Evolutionary conservation across 2,888 invertebrate genomes (phyloP), one percentile per base, ranked within the genome.

Genomic region (Leptarthrus brevirostris): DNA sequence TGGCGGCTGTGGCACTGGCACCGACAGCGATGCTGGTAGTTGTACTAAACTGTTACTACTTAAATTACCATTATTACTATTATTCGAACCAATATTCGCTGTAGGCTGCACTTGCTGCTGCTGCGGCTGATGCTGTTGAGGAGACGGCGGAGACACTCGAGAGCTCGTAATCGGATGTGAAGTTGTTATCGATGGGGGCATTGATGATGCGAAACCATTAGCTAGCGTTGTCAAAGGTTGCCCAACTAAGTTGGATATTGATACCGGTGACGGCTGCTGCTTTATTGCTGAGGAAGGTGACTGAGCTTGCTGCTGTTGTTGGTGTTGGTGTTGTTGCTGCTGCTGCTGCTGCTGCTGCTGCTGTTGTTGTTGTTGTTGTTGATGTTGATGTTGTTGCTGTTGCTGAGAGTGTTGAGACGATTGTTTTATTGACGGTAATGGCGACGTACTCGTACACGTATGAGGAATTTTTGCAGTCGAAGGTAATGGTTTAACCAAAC

Each of bases 41-140:
- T 87, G 87, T 81, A 87, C 86, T 79, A 87, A 86, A 77, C 75
- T 79, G 78, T 76, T 78, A 75, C 74, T 78, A 77, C 77, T 77
- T 74, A 76, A 76, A 75, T 71, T 76, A 77, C 77, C 78, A 77
- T 76, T 78, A 77, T 61, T 79, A 78, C 76, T 79, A 78, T 72
- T 79, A 78, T 76, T 79, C 77, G 78, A 78, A 73, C 77, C 76
- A 76, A 77, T 79, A 76, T 78, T 79, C 76, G 80, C 75, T 75
- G 79, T 77, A 75, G 79, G 79, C 76, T 77, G 77, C 24, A 78
- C 75, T 73, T 77, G 74, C 47, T 53, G 74, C 66, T 18, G 61
- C 26, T 76, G 85, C 83, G 75, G 86, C 85, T 70, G 86, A 84
- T 24, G 86, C 86, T 86, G 78, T 72, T 77, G 77, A 75, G 76